Conservation (phyloP, 2,797 vertebrate species). For the Cygnus olor region DNA sequence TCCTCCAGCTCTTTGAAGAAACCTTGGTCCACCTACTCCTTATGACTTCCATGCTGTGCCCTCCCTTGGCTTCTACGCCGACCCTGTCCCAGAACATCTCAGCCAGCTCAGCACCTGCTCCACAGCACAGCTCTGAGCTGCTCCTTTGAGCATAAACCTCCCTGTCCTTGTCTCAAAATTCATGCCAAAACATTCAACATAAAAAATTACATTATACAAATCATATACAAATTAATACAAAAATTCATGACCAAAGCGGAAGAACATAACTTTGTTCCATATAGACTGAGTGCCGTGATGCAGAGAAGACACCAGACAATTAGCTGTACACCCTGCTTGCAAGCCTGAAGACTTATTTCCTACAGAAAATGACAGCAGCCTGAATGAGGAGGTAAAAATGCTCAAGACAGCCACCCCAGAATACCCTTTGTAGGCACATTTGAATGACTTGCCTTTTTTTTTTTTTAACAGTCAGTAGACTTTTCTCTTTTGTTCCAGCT, state of each 20-base stretch:
- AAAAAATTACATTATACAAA: too few species aligned
- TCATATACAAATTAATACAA: too few species aligned
- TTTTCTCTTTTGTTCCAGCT: constrained; percentile 46
- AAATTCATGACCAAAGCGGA: neutral
- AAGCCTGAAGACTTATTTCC: neutral
- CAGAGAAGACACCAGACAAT: neutral
- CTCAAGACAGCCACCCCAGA: constrained; percentile 1
- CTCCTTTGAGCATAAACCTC: fast-evolving
- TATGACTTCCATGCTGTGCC: neutral
- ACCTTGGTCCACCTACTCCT: neutral
- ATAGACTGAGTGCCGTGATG: neutral
- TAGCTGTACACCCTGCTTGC: fast-evolving
- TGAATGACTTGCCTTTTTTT: neutral
- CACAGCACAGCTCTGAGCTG: neutral
- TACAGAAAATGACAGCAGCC: neutral
- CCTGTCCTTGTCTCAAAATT: neutral
- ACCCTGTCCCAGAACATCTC: neutral
- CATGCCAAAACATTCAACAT: neutral
- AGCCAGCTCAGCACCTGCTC: neutral
- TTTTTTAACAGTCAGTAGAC: neutral
- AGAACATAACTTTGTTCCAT: neutral
- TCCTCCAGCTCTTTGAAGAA: neutral
- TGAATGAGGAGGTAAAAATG: neutral
- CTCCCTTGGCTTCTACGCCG: neutral
- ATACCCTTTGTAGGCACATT: constrained; percentile 4